Evolutionary conservation across 2,888 invertebrate genomes (phyloP), one percentile per base, ranked within the genome.

Genomic region (Stenolophus ochropezus): DNA sequence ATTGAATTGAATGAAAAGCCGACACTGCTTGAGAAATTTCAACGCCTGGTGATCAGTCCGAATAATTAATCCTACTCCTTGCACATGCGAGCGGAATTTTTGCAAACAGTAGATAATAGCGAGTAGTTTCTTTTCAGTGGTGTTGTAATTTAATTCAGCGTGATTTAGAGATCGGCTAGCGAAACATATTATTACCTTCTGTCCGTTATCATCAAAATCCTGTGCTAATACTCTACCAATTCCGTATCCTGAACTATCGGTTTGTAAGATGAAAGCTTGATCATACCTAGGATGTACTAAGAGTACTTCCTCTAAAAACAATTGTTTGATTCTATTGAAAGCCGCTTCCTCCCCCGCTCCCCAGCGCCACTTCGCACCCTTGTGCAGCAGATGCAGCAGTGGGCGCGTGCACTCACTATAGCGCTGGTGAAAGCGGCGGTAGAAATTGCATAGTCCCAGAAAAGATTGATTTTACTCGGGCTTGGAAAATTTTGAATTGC

Each of bases 401-500:
- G 58, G 20, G 5, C 18, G 21, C 0, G 56, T 65, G n/a, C 4
- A 4, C 0, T 61, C 14, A 8, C 42, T 42, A 16, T 71, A 71
- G 42, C 14, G 16, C 42, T 71, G 33, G 11, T 71, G 16, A 42
- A 71, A 71, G 16, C 42, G n/a, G 3, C 82, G 14, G 14, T 84
- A 84, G 20, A 77, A 85, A 27, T 84, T 84, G 4, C 84, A 82
- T 0, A 84, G 14, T 1, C 84, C 84, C n/a, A n/a, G n/a, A n/a
- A n/a, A n/a, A n/a, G n/a, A n/a, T 16, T 51, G 18, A 51, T 51
- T 51, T 16, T 16, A 8, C 51, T 4, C 4, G 86, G 86, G 11
- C 58, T 27, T 20, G 85, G 84, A 78, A 86, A 86, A 6, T 84
- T 69, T 25, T 53, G 49, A 16, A 87, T 86, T 0, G 84, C 83